phyloP scores from a whole-genome alignment of 35 echinoderm and acorn worm genomes.

The Ptychodera flava region DNA sequence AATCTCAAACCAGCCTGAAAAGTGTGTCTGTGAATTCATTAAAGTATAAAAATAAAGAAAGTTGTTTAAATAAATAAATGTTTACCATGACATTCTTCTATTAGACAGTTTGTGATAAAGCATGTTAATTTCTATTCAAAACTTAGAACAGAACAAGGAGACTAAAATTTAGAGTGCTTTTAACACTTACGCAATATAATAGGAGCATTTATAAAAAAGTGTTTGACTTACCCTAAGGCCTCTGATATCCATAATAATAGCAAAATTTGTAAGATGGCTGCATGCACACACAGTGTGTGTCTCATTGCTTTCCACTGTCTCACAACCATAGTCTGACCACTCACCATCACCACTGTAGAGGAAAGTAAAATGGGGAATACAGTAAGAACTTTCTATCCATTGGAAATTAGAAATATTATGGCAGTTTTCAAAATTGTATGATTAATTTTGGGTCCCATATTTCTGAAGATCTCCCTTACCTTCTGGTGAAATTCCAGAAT shows the following conservation, averaged over 20 bases:
- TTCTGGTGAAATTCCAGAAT: conserved; percentile 56
- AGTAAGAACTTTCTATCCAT: background rate
- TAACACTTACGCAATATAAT: no score
- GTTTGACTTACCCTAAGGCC: conserved; percentile 54
- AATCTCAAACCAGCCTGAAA: no score
- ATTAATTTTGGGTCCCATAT: background rate
- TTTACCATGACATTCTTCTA: no score
- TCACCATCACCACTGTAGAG: conserved; percentile 51
- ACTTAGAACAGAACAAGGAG: no score
- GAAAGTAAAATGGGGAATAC: background rate
- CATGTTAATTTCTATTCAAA: no score
- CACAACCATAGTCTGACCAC: conserved; percentile 74
- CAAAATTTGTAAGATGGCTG: conserved; percentile 97
- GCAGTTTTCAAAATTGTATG: background rate
- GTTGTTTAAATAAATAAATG: no score
- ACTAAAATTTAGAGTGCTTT: no score
- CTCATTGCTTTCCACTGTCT: conserved; percentile 57
- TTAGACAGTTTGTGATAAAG: no score
- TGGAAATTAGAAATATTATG: background rate
- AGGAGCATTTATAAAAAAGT: background rate
- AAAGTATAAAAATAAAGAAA: no score
- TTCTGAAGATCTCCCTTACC: conserved; percentile 27
- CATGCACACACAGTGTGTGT: conserved; percentile 88
- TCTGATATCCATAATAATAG: conserved; percentile 87
- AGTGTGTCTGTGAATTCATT: no score